phyloP scores from a whole-genome alignment of 2,113 vertebrate genomes.

The Mohoua ochrocephala region DNA sequence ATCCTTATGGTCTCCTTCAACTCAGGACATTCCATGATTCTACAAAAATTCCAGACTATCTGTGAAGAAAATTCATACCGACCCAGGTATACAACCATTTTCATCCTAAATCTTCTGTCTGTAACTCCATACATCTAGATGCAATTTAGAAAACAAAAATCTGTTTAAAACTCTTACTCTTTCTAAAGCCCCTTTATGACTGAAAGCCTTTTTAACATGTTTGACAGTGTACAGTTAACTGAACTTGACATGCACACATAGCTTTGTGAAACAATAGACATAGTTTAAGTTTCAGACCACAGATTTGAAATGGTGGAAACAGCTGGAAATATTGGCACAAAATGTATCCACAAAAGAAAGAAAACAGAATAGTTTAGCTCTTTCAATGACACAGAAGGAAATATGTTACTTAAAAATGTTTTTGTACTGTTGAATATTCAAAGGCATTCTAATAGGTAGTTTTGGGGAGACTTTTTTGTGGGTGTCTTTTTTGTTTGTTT shows the following conservation, averaged over 20 bases:
- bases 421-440: background rate
- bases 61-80: background rate
- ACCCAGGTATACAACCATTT: background rate
- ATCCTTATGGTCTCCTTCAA: background rate
- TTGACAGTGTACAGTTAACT: background rate
- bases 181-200: background rate
- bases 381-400: background rate
- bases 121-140: background rate
- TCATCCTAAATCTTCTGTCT: background rate
- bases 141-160: background rate
- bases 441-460: background rate
- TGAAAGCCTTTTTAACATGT: background rate
- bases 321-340: background rate
- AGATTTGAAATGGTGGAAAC: background rate
- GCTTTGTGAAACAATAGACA: constrained; percentile 20
- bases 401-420: background rate
- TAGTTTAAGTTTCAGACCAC: constrained; percentile 30
- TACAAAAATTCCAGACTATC: background rate
- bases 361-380: background rate
- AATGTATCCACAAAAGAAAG: background rate
- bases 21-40: background rate
- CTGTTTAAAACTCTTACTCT: background rate
- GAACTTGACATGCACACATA: background rate
- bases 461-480: background rate
- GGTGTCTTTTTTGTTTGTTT: background rate